Percentiles rank a stretch among this genome's conserved stretches.
Evolutionary conservation across 2,113 vertebrate genomes (phyloP).

Genomic region (Ceyx melanurus): DNA sequence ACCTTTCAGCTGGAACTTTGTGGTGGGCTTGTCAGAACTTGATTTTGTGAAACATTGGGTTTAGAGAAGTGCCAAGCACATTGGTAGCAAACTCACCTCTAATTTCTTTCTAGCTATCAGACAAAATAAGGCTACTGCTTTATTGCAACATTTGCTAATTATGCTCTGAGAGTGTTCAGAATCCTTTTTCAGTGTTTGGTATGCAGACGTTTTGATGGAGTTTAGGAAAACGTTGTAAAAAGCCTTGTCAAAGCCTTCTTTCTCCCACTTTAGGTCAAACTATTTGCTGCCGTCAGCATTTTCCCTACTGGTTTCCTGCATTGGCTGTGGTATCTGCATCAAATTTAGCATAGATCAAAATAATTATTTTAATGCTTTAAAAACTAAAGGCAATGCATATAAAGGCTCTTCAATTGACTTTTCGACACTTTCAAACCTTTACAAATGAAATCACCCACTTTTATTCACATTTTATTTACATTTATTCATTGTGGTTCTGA

Average conservation of each 20-base stretch:
- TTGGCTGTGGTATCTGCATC: not conserved
- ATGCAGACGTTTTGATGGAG: not conserved
- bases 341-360: not conserved
- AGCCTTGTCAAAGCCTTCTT: not conserved
- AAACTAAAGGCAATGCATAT: not conserved
- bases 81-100: not conserved
- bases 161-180: not conserved
- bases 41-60: not conserved
- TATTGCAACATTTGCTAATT: not conserved
- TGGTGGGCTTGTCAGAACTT: not conserved
- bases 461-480: not conserved
- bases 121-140: not conserved
- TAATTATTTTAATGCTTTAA: not conserved
- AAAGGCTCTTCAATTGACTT: not conserved
- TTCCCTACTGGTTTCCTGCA: not conserved
- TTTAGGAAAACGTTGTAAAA: not conserved
- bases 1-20: not conserved
- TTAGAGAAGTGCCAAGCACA: not conserved
- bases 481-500: not conserved
- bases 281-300: not conserved
- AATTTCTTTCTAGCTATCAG: not conserved
- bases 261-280: not conserved
- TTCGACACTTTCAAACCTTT: not conserved
- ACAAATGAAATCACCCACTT: not conserved
- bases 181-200: not conserved